Evolutionary conservation across 2,113 vertebrate species (phyloP).

Genomic region (Cynoglossus semilaevis): DNA sequence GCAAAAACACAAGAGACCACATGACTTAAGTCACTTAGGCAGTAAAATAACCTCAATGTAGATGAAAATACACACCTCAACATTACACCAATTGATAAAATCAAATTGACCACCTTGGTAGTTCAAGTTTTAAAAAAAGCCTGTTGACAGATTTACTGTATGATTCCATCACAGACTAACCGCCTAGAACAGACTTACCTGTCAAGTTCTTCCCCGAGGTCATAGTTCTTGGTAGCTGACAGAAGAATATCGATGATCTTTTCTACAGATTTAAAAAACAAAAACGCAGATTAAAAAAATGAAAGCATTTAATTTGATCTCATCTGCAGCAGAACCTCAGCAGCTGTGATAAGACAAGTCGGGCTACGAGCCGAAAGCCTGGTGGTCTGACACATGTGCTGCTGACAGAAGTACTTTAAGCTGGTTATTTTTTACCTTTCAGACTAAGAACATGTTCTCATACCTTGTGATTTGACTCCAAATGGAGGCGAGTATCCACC

Average conservation of each 20-base stretch:
- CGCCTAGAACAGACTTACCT: slow-evolving; percentile 71
- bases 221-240: slow-evolving; percentile 83
- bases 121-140: background rate
- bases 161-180: too few relatives aligned
- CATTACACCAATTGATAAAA: too few relatives aligned
- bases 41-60: too few relatives aligned
- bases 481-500: slow-evolving; percentile 59
- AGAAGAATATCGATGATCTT: slow-evolving; percentile 87
- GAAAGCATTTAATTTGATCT: background rate
- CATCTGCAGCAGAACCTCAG: slow-evolving; percentile 3
- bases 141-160: too few relatives aligned
- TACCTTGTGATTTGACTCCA: slow-evolving; percentile 71
- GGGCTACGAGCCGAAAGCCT: background rate
- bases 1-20: slow-evolving; percentile 73
- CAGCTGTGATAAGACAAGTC: slow-evolving; percentile 3
- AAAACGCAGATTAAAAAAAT: background rate
- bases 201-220: slow-evolving; percentile 83
- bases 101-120: too few relatives aligned
- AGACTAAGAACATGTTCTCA: slow-evolving; percentile 7
- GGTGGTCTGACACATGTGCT: slow-evolving; percentile 25
- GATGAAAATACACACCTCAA: too few relatives aligned
- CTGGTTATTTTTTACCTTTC: too few relatives aligned
- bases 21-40: too few relatives aligned
- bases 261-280: slow-evolving; percentile 75
- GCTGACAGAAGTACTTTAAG: too few relatives aligned